Base-by-base conservation (phyloP, 2,797 vertebrate species). In the Steatocranus sp. region DNA sequence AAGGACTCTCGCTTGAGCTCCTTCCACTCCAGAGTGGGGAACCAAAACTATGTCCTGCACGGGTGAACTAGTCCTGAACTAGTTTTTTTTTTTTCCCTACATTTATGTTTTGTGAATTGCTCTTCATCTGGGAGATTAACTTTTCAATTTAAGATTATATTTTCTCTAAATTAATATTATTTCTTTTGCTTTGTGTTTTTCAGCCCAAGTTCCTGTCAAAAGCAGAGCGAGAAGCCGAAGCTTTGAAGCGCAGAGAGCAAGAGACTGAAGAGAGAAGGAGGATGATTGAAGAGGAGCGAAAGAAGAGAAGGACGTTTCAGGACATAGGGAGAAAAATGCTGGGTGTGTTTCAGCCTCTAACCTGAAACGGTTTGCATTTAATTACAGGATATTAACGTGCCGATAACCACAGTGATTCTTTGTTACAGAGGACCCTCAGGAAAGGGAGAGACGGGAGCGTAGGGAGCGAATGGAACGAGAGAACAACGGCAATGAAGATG, bases 191-290 rank as follows among this genome's bases (percentile, higher is more conserved):
- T 76, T 18, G 10, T 56, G 10, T 4, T 27, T n/a, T 90, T 38
- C 90, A 99, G 98, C 98, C 98, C 50, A 99, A 99, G 91, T 99
- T 99, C 93, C 95, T 99, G 80, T 98, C 98, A 54, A 99, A 98
- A 92, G 96, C 97, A 0, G 98, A 99, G 80, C 93, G 98, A 75
- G 98, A 99, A 90, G 97, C 98, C 0, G 98, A 99, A 90, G 98
- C 98, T 8, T 48, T 99, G 82, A 98, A 97, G 75, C 96, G 98
- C 10, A 94, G 98, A 58, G 97, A 97, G 88, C 96, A 95, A 89
- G 92, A 98, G 91, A 97, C 96, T 1, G 98, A 99, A 86, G 98
- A 99, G 23, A 95, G 95, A 25, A 97, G 97, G 88, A 96, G 75
- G 90, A 73, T 97, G 86, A 58, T 98, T 10, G 98, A 99, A 2